Base-by-base conservation (phyloP, 1,140 invertebrate genomes). In the Hetaerina americana region DNA sequence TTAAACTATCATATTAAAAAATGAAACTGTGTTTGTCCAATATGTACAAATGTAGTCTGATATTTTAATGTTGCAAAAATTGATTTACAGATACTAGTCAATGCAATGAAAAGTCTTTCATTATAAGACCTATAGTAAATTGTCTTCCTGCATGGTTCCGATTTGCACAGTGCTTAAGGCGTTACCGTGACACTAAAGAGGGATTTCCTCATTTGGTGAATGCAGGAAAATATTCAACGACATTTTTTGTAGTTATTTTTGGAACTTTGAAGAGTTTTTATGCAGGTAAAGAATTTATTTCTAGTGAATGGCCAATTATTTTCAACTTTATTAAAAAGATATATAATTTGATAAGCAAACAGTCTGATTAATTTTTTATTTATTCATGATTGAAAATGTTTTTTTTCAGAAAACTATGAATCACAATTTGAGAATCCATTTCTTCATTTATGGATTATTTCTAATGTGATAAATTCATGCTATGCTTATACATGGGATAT, bases 221-320 rank as follows among this genome's bases (percentile, higher is more conserved):
- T 83, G 98, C 97, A 22, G 95, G 93, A 68, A 99, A 99, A 85
- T 99, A 99, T 82, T 93, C 95, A 0, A 98, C 96, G 0, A 96
- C 96, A 0, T 99, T 98, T 83, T 89, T 98, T 72, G 96, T 97
- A 3, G 92, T 97, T 5, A 85, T 94, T 25, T 94, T 96, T 79
- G 87, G 90, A 5, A 90, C 92, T 0, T 80, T 99, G 5, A 87
- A 90, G 77, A 85, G 81, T 71, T 84, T 85, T 75, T 84, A 89
- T 77, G 82, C 83, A 82, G 83, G 90, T 91, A 80, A 83, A 79
- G 1, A 57, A 3, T 10, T 18, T 57, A 57, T n/a, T 57, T 57
- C 40, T 40, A 40, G 6, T 40, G n/a, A n/a, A n/a, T n/a, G n/a
- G n/a, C n/a, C n/a, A n/a, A n/a, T n/a, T n/a, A n/a, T n/a, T n/a